Conservation (phyloP, 2,113 vertebrate genomes). For the Pitta sordida region DNA sequence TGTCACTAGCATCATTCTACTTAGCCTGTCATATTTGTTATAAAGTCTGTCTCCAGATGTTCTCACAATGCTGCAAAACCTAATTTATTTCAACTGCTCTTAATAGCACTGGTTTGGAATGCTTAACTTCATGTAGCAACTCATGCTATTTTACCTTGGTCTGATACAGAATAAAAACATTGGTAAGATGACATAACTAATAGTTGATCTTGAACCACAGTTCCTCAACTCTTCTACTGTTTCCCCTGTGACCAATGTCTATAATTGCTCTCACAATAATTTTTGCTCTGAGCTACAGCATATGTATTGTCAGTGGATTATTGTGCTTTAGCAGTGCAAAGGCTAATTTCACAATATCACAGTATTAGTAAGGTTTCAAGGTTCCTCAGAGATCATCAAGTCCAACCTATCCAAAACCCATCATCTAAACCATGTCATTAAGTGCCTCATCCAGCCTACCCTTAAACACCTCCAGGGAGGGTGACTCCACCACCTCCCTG, state of each 20-base stretch:
- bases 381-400: too few relatives aligned
- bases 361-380: too few relatives aligned
- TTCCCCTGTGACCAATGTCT: background rate
- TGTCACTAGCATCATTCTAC: background rate
- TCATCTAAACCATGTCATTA: too few relatives aligned
- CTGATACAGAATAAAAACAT: background rate
- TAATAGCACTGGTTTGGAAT: background rate
- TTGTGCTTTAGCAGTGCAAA: background rate
- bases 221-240: background rate
- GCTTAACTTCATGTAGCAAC: background rate
- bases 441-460: too few relatives aligned
- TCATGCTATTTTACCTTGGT: background rate
- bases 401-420: too few relatives aligned
- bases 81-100: background rate
- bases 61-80: background rate
- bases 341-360: too few relatives aligned
- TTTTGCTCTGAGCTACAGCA: background rate
- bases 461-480: too few relatives aligned
- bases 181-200: background rate
- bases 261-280: background rate
- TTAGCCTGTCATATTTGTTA: background rate
- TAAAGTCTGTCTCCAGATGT: background rate
- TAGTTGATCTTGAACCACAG: background rate
- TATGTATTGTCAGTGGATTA: background rate
- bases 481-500: too few relatives aligned